These are phyloP conservation scores for Galagoides demidoff DNA, from an alignment of 2,797 vertebrate genomes.

Conservation along the genomic window DNA sequence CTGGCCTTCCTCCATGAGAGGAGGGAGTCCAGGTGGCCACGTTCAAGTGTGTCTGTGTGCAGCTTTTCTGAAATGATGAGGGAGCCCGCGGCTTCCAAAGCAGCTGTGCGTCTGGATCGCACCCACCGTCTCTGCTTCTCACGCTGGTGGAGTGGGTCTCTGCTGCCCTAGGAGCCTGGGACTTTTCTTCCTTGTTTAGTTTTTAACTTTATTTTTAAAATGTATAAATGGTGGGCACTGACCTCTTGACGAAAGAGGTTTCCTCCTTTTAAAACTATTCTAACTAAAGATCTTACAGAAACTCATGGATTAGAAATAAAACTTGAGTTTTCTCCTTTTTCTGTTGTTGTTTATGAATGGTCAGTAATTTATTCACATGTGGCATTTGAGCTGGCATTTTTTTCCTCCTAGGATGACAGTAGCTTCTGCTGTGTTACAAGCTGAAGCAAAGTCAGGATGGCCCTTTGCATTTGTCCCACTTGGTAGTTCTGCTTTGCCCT, in stretches of 20 bases:
- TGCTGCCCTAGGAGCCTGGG: not conserved
- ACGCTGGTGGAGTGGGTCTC: conserved; percentile 41
- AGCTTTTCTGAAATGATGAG: conserved; percentile 75
- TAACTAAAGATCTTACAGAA: not conserved
- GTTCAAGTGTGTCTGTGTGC: conserved; percentile 74
- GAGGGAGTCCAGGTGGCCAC: conserved; percentile 52
- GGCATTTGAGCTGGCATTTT: conserved; percentile 78
- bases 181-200: not conserved
- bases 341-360: conserved; percentile 62
- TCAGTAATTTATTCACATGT: conserved; percentile 79
- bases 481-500: conserved; percentile 60
- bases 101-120: conserved; percentile 77
- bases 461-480: conserved; percentile 63
- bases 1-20: conserved; percentile 22
- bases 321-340: not conserved
- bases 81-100: conserved; percentile 59
- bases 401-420: conserved; percentile 65
- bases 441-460: conserved; percentile 52
- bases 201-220: conserved; percentile 32
- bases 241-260: conserved; percentile 26
- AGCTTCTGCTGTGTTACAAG: conserved; percentile 35
- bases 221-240: not conserved
- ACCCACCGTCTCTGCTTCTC: conserved; percentile 70
- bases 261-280: not conserved
- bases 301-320: conserved; percentile 3